Evolutionary conservation across 2,113 vertebrate genomes (phyloP).

Genomic region (Procavia capensis): DNA sequence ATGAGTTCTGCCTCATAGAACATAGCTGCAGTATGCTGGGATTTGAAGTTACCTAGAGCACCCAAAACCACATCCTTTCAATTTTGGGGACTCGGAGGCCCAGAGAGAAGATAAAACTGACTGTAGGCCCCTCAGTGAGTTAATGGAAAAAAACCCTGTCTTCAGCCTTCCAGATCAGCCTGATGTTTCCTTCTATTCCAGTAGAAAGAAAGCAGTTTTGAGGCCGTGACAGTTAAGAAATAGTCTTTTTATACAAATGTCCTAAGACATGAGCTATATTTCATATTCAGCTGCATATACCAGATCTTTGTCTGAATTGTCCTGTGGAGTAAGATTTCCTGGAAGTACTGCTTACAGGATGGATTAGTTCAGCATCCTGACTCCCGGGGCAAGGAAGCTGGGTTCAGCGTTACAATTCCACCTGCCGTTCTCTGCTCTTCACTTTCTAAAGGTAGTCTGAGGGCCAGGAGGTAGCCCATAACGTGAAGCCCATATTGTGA

Average conservation of each 20-base stretch:
- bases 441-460: neutral
- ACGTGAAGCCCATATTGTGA: accelerated
- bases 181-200: neutral
- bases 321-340: neutral
- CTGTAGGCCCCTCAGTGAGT: neutral
- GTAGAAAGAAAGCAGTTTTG: neutral
- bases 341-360: constrained; percentile 32
- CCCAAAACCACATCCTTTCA: neutral
- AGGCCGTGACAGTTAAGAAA: constrained; percentile 44
- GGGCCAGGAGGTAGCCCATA: neutral
- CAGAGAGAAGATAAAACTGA: constrained; percentile 1
- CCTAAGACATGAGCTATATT: constrained; percentile 66
- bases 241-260: constrained; percentile 64
- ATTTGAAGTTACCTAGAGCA: neutral
- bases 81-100: neutral
- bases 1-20: neutral
- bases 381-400: neutral
- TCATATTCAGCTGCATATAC: constrained; percentile 67
- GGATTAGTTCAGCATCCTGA: constrained; percentile 44
- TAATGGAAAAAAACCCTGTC: neutral
- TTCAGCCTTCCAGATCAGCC: neutral
- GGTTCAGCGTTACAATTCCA: constrained; percentile 5
- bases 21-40: neutral
- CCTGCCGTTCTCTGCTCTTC: neutral
- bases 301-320: constrained; percentile 54